Percentiles rank a stretch among this genome's conserved stretches.
These are phyloP conservation scores for Poecilia velifera DNA, from an alignment of 2,797 vertebrate genomes.

Conservation along the genomic window DNA sequence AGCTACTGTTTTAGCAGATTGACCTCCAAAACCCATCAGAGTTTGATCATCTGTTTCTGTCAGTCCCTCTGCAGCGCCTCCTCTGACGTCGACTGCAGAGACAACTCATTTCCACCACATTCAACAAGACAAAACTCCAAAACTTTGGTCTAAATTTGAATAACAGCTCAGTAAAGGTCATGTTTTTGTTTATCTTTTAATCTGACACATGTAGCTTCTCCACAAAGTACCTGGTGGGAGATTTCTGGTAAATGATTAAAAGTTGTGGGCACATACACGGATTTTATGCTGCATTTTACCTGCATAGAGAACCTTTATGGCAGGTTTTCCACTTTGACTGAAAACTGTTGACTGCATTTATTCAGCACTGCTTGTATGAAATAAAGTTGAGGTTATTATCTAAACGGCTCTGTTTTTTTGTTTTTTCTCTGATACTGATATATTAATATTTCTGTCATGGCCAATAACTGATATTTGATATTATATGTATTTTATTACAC, in stretches of 20 bases:
- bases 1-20: not conserved
- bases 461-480: no score
- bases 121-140: not conserved
- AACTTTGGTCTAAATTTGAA: not conserved
- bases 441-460: no score
- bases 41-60: not conserved
- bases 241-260: not conserved
- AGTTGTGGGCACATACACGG: not conserved
- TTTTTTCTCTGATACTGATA: no score
- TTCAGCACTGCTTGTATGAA: conserved; percentile 38
- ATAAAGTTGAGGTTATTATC: conserved; percentile 47
- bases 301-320: conserved; percentile 37
- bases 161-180: not conserved
- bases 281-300: conserved; percentile 46
- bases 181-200: conserved; percentile 8
- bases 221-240: conserved; percentile 18
- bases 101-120: not conserved
- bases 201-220: conserved; percentile 43
- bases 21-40: not conserved
- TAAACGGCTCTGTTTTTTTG: not conserved
- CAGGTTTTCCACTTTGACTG: conserved; percentile 25
- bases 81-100: not conserved
- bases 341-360: conserved; percentile 39
- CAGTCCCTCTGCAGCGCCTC: not conserved
- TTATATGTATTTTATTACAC: no score